Evolutionary conservation across 2,888 invertebrate genomes (phyloP).

Genomic region (Thecocarcelia acutangulata): DNA sequence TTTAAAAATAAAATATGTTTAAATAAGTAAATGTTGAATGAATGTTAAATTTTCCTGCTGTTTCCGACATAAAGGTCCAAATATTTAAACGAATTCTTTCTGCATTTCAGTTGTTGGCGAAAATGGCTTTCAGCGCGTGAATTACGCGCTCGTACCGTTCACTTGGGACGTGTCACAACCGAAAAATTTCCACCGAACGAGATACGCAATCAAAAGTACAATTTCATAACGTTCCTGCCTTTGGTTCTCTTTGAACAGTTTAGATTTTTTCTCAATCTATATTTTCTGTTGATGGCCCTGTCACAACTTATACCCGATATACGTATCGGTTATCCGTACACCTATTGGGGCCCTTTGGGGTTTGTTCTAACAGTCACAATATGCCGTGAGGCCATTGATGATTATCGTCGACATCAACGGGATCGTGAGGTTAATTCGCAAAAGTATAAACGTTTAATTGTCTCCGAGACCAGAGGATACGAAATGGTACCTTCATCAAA

Average conservation of each 20-base stretch:
- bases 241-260: conserved; percentile 98
- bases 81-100: not conserved
- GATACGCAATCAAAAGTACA: conserved; percentile 99
- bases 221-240: conserved; percentile 93
- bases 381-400: conserved; percentile 97
- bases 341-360: conserved; percentile 99
- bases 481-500: conserved; percentile 93
- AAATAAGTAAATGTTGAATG: too few relatives aligned
- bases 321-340: conserved; percentile 97
- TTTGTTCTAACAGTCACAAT: conserved; percentile 98
- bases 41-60: too few relatives aligned
- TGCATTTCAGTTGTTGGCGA: conserved; percentile 87
- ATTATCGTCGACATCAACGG: conserved; percentile 93
- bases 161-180: conserved; percentile 87
- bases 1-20: too few relatives aligned
- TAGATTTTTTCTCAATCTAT: conserved; percentile 98
- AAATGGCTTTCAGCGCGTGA: conserved; percentile 89
- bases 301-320: conserved; percentile 99
- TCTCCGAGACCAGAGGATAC: conserved; percentile 82
- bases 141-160: conserved; percentile 88
- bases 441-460: conserved; percentile 91
- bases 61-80: too few relatives aligned
- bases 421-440: conserved; percentile 98
- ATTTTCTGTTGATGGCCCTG: conserved; percentile 98
- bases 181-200: conserved; percentile 97